Conservation (phyloP, 2,797 vertebrate species). For the Sibirionetta formosa region DNA sequence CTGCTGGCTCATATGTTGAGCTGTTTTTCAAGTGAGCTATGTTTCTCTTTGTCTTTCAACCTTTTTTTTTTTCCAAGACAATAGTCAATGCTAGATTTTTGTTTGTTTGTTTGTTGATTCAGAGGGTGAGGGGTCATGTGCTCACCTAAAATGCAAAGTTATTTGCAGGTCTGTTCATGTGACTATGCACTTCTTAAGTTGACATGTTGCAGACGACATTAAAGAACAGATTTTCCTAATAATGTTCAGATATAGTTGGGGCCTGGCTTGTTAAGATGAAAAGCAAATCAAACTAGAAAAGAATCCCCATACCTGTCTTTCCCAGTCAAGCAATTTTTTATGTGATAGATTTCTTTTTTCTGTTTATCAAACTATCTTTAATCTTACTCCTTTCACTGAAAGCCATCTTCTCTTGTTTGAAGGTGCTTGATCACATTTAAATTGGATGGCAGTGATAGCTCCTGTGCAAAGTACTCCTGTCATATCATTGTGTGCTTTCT, state of each 20-base stretch:
- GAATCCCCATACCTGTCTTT: not conserved
- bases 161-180: not conserved
- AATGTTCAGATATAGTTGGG: not conserved
- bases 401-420: not conserved
- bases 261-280: conserved; percentile 4
- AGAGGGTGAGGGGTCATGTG: not conserved
- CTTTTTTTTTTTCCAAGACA: not conserved
- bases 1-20: not conserved
- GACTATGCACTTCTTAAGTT: not conserved
- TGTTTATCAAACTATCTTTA: conserved; percentile 53
- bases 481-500: not conserved
- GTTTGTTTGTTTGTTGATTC: not conserved
- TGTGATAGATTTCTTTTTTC: conserved; percentile 10
- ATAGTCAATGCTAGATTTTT: not conserved
- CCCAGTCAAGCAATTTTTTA: not conserved
- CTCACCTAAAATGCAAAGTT: conserved; percentile 23
- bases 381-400: conserved; percentile 19
- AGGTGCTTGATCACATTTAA: conserved; percentile 42
- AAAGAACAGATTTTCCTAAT: not conserved
- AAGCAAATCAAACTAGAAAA: conserved; percentile 14
- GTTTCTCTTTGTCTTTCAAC: not conserved
- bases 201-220: not conserved
- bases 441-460: conserved; percentile 8
- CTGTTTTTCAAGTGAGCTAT: not conserved
- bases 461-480: not conserved